Evolutionary conservation across 2,797 vertebrate genomes (phyloP).

Genomic region (Erithacus rubecula): DNA sequence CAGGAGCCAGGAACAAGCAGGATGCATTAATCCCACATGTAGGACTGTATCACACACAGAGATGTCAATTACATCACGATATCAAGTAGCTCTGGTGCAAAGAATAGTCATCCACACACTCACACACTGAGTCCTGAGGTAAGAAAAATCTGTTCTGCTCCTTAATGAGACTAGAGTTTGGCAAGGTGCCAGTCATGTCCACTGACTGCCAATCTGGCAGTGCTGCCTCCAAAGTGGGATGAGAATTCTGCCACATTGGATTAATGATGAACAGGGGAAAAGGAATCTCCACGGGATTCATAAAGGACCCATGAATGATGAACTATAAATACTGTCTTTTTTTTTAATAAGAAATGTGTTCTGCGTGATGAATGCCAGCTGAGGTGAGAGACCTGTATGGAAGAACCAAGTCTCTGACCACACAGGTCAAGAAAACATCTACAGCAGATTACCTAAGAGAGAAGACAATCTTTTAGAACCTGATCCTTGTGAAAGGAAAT

Average conservation of each 20-base stretch:
- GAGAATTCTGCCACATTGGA: not conserved
- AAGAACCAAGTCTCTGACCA: not conserved
- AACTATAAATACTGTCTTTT: not conserved
- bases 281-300: not conserved
- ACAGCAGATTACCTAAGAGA: not conserved
- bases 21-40: not conserved
- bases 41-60: not conserved
- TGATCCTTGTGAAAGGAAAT: not conserved
- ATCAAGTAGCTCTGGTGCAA: not conserved
- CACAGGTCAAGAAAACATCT: not conserved
- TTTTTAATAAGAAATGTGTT: not conserved
- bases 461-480: not conserved
- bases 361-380: not conserved
- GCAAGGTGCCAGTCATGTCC: not conserved
- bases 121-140: not conserved
- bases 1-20: not conserved
- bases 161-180: not conserved
- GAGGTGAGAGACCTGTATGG: not conserved
- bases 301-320: not conserved
- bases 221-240: not conserved
- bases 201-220: not conserved
- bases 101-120: not conserved
- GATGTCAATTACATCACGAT: not conserved
- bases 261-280: not conserved
- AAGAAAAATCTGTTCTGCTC: slow-evolving; percentile 31